Evolutionary conservation across 1,140 invertebrate genomes (phyloP), one percentile per base, ranked within the genome.

Genomic region (Forficula auricularia): DNA sequence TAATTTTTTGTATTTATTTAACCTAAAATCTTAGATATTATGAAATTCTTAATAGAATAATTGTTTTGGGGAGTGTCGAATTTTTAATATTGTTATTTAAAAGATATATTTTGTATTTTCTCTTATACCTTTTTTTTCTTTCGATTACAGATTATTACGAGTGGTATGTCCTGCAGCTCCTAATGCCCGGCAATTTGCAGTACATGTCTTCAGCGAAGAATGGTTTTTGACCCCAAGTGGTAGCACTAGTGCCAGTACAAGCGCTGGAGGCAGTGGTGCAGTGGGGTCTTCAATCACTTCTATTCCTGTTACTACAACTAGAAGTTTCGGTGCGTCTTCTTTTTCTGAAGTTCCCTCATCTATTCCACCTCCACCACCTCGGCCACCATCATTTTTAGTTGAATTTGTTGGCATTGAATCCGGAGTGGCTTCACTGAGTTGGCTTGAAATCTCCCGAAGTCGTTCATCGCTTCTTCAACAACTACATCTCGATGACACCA

Each of bases 201-300:
- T 86, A 32, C 76, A 79, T 41, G 71, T 80, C 6, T 80, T 80
- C 57, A 77, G 75, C 2, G 77, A 80, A 52, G 78, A 80, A 50
- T 80, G 77, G 78, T 61, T 52, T 32, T 70, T 47, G 66, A 27
- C 22, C 10, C 4, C 22, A 4, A 27, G 4, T 10, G 22, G 22
- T 10, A 27, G 4, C 10, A 27, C 4, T 27, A 10, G 13, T 10
- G 22, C 22, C 4, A 27, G 22, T 27, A 27, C 22, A 4, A 27
- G 4, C 4, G 22, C 22, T 27, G 22, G 22, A 27, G 22, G 4
- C 4, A 27, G 22, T 10, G 3, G 8, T 43, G 4, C 39, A 34
- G 27, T n/a, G 3, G 22, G 22, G 4, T 27, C 22, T 10, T 27
- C 22, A 6, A 4, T 27, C 10, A 27, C 22, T 27, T 27, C 22